Evolutionary conservation across 2,888 invertebrate genomes (phyloP), one percentile per base, ranked within the genome.

Genomic region (Drosophila trichaetosa): DNA sequence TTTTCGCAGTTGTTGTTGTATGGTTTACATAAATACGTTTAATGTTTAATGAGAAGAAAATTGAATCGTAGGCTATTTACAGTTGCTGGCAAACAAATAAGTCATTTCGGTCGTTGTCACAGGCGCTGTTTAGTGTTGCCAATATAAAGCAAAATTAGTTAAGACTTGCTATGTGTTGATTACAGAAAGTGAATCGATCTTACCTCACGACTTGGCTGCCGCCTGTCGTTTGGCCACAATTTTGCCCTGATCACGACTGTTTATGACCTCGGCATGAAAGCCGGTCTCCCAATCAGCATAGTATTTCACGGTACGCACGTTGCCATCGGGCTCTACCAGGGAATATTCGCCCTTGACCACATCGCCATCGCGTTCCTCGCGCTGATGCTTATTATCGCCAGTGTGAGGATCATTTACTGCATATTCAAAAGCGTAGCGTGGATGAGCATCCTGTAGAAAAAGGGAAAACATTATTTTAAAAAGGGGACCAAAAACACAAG

Each of bases 281-380:
- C 96, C 96, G 83, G 95, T 96, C 92, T 96, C 95, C 96, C 96
- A 96, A 92, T 96, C 96, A 65, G 96, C 96, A 66, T 95, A 94
- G 93, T 96, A 96, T 93, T 95, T 94, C 68, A 96, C 96, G 3
- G 96, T 96, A 79, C 96, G 94, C 66, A 96, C 95, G 75, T 96
- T 95, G 66, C 96, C 96, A 93, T 96, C 96, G 53, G 96, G 96
- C 91, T 96, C 96, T 73, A 96, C 95, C 86, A 95, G 92, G 16
- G 95, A 95, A 91, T 95, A 95, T 89, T 95, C 95, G 92, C 96
- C 96, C 92, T 94, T 95, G 31, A 96, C 96, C 42, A 95, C 95
- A 90, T 96, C 96, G 2, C 96, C 96, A 76, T 96, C 95, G 18
- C 96, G 94, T 87, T 95, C 95, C 91, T 96, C 96, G 83, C 95